phyloP scores from a whole-genome alignment of 2,113 vertebrate genomes.

The Litocranius walleri region DNA sequence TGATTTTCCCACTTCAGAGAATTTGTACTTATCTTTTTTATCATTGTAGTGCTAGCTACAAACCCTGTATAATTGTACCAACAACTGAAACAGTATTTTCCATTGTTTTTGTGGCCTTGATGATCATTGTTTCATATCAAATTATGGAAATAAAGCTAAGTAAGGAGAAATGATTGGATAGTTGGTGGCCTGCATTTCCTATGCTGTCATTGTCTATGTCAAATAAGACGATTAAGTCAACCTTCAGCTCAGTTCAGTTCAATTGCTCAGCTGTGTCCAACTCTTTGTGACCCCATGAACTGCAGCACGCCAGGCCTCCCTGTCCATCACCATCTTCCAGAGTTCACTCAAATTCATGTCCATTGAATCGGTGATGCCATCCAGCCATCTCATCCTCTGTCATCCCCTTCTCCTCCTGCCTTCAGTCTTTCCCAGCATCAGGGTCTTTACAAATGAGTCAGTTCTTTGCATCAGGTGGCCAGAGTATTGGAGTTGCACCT shows the following conservation, averaged over 20 bases:
- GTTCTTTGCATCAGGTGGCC: neutral
- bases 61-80: slow-evolving; percentile 33
- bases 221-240: neutral
- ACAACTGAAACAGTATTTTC: neutral
- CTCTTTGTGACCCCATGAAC: neutral
- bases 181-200: neutral
- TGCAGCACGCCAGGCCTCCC: neutral
- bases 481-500: neutral
- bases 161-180: neutral
- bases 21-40: slow-evolving; percentile 48
- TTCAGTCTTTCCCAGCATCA: neutral
- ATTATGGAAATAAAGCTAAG: neutral
- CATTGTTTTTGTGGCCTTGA: neutral
- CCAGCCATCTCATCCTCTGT: neutral
- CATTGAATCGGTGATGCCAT: neutral
- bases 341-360: neutral
- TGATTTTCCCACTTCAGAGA: slow-evolving; percentile 41
- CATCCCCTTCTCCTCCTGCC: neutral
- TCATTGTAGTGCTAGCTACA: slow-evolving; percentile 14
- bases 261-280: neutral
- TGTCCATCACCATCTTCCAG: neutral
- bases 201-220: neutral
- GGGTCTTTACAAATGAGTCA: neutral
- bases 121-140: neutral
- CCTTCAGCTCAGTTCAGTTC: neutral